Base-by-base conservation (phyloP, 1,140 invertebrate genomes). In the Ips typographus region DNA sequence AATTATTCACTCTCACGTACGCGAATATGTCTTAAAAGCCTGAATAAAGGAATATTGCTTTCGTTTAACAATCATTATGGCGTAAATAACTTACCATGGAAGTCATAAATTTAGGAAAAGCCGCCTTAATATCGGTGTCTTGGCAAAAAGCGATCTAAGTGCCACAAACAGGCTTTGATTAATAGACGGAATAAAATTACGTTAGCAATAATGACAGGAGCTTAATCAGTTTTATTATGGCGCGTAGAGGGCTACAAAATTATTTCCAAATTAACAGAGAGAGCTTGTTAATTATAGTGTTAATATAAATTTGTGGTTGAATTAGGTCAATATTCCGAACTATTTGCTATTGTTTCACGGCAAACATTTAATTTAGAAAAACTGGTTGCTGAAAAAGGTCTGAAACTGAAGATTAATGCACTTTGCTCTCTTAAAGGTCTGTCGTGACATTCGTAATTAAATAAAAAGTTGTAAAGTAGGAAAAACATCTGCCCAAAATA, bases 61-160 rank as follows among this genome's bases (percentile, higher is more conserved):
- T 22, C 22, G 22, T 22, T 22, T 22, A 22, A 22, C 22, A 22
- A 22, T 22, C 44, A 55, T 55, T 55, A 55, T 55, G 37, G 52
- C 4, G 52, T 55, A 60, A 60, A 60, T 60, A 60, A 44, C 58
- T 60, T 42, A 60, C 47, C 41, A 44, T 44, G 39, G n/a, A 22
- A 60, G 58, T 60, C 40, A 60, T 60, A 60, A 60, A 60, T 60
- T 60, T 44, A 3, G 41, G n/a, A 38, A 42, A 44, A 60, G 58
- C 42, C 22, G n/a, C n/a, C 58, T 37, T 60, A 44, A 60, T 60
- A 60, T 60, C 42, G 42, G 41, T 60, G 58, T 60, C 58, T 60
- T 44, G 41, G 58, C 58, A 60, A 60, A 60, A 60, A 60, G 58
- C 58, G 41, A 60, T 42, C 22, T 36, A 60, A 60, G 58, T 60